A percentile compares a stretch with the other conserved stretches of the same genome.
These are phyloP conservation scores for Heliconius ismenius DNA, from an alignment of 2,888 invertebrate species.

Conservation along the genomic window DNA sequence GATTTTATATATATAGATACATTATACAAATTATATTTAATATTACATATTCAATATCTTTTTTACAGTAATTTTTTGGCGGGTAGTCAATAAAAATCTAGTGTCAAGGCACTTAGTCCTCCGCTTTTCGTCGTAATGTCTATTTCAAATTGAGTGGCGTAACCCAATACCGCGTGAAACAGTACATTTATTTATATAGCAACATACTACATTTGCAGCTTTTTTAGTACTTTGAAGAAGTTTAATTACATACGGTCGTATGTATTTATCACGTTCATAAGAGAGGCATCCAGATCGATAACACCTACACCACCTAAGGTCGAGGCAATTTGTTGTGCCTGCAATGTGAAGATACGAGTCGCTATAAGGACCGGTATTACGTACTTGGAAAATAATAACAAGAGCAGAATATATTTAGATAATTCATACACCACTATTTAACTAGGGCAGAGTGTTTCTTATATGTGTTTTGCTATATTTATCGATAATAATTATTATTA, in stretches of 20 bases:
- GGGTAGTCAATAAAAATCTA: neutral
- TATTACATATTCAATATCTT: too few relatives aligned
- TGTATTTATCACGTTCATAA: constrained; percentile 8
- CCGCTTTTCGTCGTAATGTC: neutral
- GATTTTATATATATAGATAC: too few relatives aligned
- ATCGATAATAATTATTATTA: too few relatives aligned
- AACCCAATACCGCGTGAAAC: neutral
- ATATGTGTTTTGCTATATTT: too few relatives aligned
- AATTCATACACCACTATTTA: neutral
- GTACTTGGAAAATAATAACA: neutral
- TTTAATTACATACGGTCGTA: neutral
- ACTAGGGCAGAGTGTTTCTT: neutral
- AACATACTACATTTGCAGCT: neutral
- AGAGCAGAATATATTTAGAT: neutral
- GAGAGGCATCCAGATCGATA: constrained; percentile 10
- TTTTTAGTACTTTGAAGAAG: neutral
- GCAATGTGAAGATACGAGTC: constrained; percentile 32
- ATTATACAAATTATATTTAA: too few relatives aligned
- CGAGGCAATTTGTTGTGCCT: constrained; percentile 37
- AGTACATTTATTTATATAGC: neutral
- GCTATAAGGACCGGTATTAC: constrained; percentile 12
- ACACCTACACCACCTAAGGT: constrained; percentile 26
- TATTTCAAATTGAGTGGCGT: neutral
- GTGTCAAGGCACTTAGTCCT: neutral
- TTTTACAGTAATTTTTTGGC: neutral